Base-by-base conservation (phyloP, 2,888 invertebrate species). In the Acleris cristana region DNA sequence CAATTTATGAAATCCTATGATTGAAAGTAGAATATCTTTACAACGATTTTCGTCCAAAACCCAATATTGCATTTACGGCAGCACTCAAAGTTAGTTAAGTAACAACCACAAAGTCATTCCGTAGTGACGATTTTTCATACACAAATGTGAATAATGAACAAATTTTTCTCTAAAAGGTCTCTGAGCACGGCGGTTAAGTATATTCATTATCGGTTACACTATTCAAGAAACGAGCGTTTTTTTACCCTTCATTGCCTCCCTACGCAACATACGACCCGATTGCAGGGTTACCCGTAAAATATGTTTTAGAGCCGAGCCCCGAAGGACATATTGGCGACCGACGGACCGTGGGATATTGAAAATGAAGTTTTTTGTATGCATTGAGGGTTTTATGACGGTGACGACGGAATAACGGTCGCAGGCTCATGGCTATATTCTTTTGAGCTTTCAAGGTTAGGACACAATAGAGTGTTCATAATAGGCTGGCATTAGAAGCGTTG, bases 361-460 rank as follows among this genome's bases (percentile, higher is more conserved):
- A 87, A 86, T 86, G 81, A 86, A 84, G 84, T 81, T 85, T 85
- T 86, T 84, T 82, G 84, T 86, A 86, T 85, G 82, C 84, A 83
- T 84, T 82, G 82, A 79, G 78, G 79, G 84, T 79, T 84, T 84
- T 83, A 85, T 74, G 76, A 65, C 74, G 72, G 74, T 74, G 70
- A 77, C 73, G 73, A 73, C 74, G 74, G 72, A 78, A 74, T 73
- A 71, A 75, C 70, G 71, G 63, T 69, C 65, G 56, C 54, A 64
- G 18, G 34, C 74, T 73, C 74, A 76, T 72, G 73, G 63, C 71
- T 72, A 56, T 72, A 64, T 74, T 73, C 71, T 65, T 62, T 34
- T n/a, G 44, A 69, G 60, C 70, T 59, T 62, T 58, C 48, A 67
- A 63, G 63, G 67, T 67, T 67, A 30, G 52, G 19, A n/a, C 23